Evolutionary conservation across 2,113 vertebrate species (phyloP).

Genomic region (Platichthys stellatus): DNA sequence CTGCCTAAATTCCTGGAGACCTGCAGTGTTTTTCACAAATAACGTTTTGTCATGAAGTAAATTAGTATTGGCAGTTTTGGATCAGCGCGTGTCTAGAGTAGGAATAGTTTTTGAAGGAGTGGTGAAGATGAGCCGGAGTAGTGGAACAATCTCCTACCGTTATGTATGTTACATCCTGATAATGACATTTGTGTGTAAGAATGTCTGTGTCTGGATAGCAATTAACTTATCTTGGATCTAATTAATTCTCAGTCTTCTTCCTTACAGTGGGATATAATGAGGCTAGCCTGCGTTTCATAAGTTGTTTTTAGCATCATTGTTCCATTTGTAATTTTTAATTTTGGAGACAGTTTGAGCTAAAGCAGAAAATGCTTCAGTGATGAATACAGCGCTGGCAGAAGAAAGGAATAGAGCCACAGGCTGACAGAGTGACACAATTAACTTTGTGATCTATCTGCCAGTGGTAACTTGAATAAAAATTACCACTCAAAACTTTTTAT

Average conservation of each 20-base stretch:
- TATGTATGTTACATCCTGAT: not conserved
- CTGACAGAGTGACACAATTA: not conserved
- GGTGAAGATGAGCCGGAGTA: too few relatives aligned
- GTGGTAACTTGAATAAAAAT: not conserved
- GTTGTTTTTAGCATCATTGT: conserved; percentile 25
- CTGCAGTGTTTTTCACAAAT: not conserved
- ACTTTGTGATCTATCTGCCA: not conserved
- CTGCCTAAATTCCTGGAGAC: not conserved
- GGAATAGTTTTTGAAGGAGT: too few relatives aligned
- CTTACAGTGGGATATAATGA: conserved; percentile 11
- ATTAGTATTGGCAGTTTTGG: not conserved
- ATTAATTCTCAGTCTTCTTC: conserved; percentile 5
- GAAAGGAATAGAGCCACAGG: conserved; percentile 15
- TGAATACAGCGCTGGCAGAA: not conserved
- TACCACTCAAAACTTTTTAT: not conserved
- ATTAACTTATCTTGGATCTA: conserved; percentile 6
- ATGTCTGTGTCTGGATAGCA: not conserved
- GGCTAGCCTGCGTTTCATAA: not conserved
- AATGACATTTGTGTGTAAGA: conserved; percentile 3
- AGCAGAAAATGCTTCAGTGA: conserved; percentile 7
- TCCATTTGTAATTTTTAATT: conserved; percentile 19
- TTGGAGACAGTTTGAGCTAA: conserved; percentile 27
- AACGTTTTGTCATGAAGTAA: not conserved
- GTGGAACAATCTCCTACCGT: too few relatives aligned
- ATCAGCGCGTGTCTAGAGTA: too few relatives aligned